phyloP scores from a whole-genome alignment of 2,888 invertebrate species.

The Prosapia bicincta region DNA sequence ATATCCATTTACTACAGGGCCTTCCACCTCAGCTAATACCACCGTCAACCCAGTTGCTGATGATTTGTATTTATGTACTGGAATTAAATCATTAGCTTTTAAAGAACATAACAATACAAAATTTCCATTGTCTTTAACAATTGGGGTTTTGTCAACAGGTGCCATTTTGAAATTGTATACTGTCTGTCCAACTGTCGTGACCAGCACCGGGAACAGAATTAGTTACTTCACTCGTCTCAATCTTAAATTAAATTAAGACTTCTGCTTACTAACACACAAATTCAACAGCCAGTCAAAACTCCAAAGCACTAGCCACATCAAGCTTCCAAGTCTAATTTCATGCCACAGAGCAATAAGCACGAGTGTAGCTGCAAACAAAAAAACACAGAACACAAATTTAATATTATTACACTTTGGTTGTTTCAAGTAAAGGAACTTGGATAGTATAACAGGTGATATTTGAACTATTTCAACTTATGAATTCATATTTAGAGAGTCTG shows the following conservation, averaged over 20 bases:
- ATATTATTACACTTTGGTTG: too few relatives aligned
- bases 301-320: neutral
- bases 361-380: too few relatives aligned
- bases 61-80: slow-evolving; percentile 77
- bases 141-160: slow-evolving; percentile 24
- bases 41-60: slow-evolving; percentile 75
- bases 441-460: too few relatives aligned
- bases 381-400: too few relatives aligned
- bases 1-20: slow-evolving; percentile 86
- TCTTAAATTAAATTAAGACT: too few relatives aligned
- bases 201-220: neutral
- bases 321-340: neutral
- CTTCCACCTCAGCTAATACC: slow-evolving; percentile 80
- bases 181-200: neutral
- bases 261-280: too few relatives aligned
- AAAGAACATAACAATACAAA: slow-evolving; percentile 59
- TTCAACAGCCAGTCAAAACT: too few relatives aligned
- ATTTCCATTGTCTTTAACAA: slow-evolving; percentile 20
- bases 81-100: slow-evolving; percentile 67
- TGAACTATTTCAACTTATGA: too few relatives aligned
- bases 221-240: too few relatives aligned
- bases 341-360: too few relatives aligned
- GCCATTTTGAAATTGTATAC: slow-evolving; percentile 24
- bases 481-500: too few relatives aligned
- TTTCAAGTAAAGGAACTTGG: too few relatives aligned